Percentiles rank a stretch among this genome's conserved stretches.
These are phyloP conservation scores for Cherax destructor DNA, from an alignment of 1,140 invertebrate species.

Conservation along the genomic window DNA sequence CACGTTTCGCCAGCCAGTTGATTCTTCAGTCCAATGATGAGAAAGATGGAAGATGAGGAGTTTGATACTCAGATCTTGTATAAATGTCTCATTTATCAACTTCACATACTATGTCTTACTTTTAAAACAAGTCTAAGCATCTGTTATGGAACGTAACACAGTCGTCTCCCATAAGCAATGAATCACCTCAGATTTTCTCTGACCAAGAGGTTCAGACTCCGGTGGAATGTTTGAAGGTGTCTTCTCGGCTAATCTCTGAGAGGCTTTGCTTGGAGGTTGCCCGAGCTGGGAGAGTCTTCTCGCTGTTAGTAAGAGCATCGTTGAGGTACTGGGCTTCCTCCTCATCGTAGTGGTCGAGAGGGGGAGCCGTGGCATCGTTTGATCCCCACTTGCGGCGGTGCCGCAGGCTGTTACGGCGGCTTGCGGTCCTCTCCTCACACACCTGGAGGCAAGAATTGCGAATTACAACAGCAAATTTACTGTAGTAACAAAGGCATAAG, in stretches of 20 bases:
- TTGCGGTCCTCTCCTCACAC: slow-evolving; percentile 52
- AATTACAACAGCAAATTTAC: no score
- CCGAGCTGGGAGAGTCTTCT: slow-evolving; percentile 29
- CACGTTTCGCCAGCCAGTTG: no score
- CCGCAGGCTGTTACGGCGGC: slow-evolving; percentile 48
- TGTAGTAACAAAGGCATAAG: no score
- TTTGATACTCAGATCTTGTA: no score
- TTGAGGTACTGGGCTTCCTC: slow-evolving; percentile 62
- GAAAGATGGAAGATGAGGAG: no score
- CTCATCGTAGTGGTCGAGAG: slow-evolving; percentile 52
- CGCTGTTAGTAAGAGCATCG: slow-evolving; percentile 56
- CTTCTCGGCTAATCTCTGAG: slow-evolving; percentile 30
- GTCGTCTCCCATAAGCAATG: no score
- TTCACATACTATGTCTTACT: no score
- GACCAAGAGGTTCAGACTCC: slow-evolving; percentile 7
- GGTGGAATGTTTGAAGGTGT: slow-evolving; percentile 58
- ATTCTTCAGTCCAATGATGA: no score
- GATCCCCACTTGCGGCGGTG: slow-evolving; percentile 37
- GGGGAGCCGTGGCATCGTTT: slow-evolving; percentile 28
- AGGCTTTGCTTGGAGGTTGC: slow-evolving; percentile 27
- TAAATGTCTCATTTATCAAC: no score
- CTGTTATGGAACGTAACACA: no score
- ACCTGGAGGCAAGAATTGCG: slow-evolving; percentile 11
- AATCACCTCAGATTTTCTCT: no score
- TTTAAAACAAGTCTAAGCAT: no score